These are phyloP conservation scores for Leptopilina boulardi DNA, from an alignment of 1,140 invertebrate genomes.

Conservation along the genomic window DNA sequence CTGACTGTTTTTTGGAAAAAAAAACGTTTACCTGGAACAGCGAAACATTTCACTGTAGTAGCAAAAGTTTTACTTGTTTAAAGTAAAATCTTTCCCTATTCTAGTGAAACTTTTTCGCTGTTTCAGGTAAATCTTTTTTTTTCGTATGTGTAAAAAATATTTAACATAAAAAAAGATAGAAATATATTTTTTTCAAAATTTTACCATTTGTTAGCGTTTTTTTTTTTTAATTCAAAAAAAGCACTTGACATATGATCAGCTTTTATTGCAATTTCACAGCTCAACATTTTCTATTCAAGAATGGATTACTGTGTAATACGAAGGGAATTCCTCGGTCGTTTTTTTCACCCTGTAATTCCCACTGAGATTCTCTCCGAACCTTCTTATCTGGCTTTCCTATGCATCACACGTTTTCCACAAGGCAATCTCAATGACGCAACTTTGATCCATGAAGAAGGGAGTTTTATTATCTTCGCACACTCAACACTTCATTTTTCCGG, in stretches of 20 bases:
- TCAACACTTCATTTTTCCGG: background rate
- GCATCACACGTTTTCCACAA: background rate
- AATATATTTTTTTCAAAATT: background rate
- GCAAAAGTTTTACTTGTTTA: too few relatives aligned
- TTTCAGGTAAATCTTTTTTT: too few relatives aligned
- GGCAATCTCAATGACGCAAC: background rate
- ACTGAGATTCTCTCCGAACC: background rate
- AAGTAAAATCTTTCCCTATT: too few relatives aligned
- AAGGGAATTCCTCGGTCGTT: background rate
- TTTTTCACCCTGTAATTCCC: background rate
- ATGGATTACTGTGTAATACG: background rate
- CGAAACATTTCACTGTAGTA: too few relatives aligned
- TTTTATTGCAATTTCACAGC: conserved; percentile 2
- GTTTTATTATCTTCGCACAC: background rate
- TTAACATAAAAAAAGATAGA: background rate
- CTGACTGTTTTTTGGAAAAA: too few relatives aligned
- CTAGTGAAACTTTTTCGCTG: too few relatives aligned
- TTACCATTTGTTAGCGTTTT: background rate
- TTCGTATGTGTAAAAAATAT: too few relatives aligned
- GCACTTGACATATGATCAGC: background rate
- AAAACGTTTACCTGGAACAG: too few relatives aligned
- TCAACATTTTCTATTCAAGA: background rate
- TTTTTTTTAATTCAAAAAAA: background rate
- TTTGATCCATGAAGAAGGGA: background rate
- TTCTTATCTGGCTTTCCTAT: background rate